Percentiles rank a stretch among this genome's conserved stretches.
Evolutionary conservation across 1,140 invertebrate species (phyloP).

Genomic region (Drosophila prosaltans): DNA sequence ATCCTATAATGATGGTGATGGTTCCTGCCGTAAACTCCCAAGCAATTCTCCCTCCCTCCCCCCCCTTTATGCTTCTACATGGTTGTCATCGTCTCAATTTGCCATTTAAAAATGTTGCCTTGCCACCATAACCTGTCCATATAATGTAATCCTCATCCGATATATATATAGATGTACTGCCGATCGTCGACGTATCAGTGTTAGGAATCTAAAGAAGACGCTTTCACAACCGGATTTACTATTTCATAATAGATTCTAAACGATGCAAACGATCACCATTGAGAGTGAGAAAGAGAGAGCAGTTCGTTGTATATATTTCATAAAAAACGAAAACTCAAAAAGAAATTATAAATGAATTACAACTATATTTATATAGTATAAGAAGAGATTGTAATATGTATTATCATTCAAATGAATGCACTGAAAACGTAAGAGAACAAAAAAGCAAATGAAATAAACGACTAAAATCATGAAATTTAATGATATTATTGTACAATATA

Average conservation of each 20-base stretch:
- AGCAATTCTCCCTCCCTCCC: neutral
- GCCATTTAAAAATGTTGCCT: neutral
- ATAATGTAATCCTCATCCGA: slow-evolving; percentile 8
- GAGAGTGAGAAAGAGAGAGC: neutral
- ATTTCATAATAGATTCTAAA: slow-evolving; percentile 75
- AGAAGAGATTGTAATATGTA: too few relatives aligned
- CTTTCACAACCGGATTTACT: slow-evolving; percentile 78
- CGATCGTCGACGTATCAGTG: slow-evolving; percentile 69
- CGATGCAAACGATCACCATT: neutral
- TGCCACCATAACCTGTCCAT: slow-evolving; percentile 8
- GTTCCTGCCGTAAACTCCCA: slow-evolving; percentile 16
- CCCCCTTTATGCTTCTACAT: neutral
- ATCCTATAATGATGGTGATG: slow-evolving; percentile 44
- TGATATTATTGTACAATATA: too few relatives aligned
- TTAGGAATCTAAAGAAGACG: slow-evolving; percentile 76
- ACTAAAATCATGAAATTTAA: too few relatives aligned
- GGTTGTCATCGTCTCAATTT: neutral
- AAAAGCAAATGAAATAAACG: too few relatives aligned
- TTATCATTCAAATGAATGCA: too few relatives aligned
- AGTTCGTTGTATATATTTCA: neutral
- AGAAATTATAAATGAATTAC: too few relatives aligned
- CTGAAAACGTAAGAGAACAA: too few relatives aligned
- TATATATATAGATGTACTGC: slow-evolving; percentile 66
- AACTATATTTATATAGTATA: too few relatives aligned
- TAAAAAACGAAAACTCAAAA: too few relatives aligned